Evolutionary conservation across 2,113 vertebrate genomes (phyloP), one percentile per base, ranked within the genome.

Genomic region (Cavia aperea): DNA sequence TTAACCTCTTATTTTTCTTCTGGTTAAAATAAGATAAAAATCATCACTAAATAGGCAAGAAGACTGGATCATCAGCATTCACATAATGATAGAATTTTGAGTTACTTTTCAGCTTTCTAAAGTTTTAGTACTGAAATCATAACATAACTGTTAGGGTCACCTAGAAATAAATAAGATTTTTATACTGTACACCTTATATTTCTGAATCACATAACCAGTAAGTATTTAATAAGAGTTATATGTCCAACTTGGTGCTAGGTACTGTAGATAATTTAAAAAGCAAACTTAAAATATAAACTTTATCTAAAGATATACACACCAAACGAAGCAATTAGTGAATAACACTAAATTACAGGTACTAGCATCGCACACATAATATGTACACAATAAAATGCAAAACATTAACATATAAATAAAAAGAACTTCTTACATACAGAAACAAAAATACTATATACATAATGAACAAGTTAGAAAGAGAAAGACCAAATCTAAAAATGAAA

Each of bases 11-110:
- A 81, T 84, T 89, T 81, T 91, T 86, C 23, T 79, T 84, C 63
- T 77, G 18, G 72, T 89, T 89, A 93, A 91, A 94, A 77, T 92
- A 89, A 81, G 77, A 95, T 60, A 92, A 87, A 88, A 93, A 66
- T 54, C 56, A 49, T 60, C 31, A 39, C 36, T 51, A 78, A 1
- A 51, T 23, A 81, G 70, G 56, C 4, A 46, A 84, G 86, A 70
- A 70, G 87, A 72, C 1, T 31, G 12, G n/a, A 83, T 39, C 14
- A 70, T 78, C 11, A 60, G 31, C 51, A 62, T 43, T 87, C 4
- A 83, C 9, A 66, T 9, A 77, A 78, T 73, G 56, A 88, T 18
- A 72, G 43, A 89, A 92, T 63, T 84, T 95, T 79, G 90, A 89
- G 72, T 90, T 73, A 33, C 33, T 87, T n/a, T 54, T 81, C 19